Evolutionary conservation across 2,888 invertebrate species (phyloP).

Genomic region (Volucella inanis): DNA sequence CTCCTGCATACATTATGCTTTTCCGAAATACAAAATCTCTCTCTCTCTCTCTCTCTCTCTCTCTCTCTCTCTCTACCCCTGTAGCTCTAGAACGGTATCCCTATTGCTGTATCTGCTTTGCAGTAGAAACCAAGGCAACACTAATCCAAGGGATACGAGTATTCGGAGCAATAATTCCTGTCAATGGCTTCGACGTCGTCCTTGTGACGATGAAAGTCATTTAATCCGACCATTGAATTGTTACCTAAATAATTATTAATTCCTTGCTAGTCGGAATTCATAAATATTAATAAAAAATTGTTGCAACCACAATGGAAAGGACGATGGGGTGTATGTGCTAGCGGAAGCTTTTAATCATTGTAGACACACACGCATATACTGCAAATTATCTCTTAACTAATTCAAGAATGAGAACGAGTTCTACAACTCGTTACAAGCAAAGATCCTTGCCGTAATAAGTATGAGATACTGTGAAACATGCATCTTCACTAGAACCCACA

Average conservation of each 20-base stretch:
- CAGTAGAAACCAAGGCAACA: constrained; percentile 8
- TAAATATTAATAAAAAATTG: constrained; percentile 57
- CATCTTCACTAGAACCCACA: not conserved
- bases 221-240: constrained; percentile 59
- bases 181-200: constrained; percentile 7
- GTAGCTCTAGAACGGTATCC: not conserved
- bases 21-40: not conserved
- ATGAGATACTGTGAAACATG: constrained; percentile 40
- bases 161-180: constrained; percentile 14
- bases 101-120: too few species aligned
- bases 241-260: constrained; percentile 62
- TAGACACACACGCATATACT: constrained; percentile 45
- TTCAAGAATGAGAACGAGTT: not conserved
- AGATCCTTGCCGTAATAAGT: constrained; percentile 21
- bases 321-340: not conserved
- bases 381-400: constrained; percentile 41
- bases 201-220: constrained; percentile 34
- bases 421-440: constrained; percentile 39
- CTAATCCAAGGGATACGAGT: constrained; percentile 3
- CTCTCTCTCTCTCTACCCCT: not conserved
- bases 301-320: constrained; percentile 19
- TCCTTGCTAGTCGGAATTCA: constrained; percentile 44
- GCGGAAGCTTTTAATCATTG: constrained; percentile 51
- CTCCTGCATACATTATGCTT: constrained; percentile 33
- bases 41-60: not conserved